Percentiles rank a stretch among this genome's conserved stretches.
Evolutionary conservation across 2,888 invertebrate species (phyloP).

Genomic region (Drosophila anomalata): DNA sequence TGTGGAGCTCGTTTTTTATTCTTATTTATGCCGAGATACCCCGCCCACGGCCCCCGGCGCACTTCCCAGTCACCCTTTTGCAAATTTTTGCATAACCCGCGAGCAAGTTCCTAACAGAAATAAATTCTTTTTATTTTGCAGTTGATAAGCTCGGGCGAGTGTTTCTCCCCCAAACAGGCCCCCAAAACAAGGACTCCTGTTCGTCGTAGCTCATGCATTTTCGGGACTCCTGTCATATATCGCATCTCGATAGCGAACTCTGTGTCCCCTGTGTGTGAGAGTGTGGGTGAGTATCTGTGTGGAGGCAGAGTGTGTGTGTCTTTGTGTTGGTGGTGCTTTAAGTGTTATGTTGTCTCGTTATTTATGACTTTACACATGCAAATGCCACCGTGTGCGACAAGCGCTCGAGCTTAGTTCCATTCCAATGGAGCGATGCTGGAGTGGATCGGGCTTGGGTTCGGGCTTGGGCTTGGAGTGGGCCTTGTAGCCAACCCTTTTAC

Average conservation of each 20-base stretch:
- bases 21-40: constrained; percentile 64
- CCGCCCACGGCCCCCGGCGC: background rate
- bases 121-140: constrained; percentile 75
- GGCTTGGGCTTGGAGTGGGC: background rate
- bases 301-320: constrained; percentile 16
- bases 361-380: constrained; percentile 82
- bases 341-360: constrained; percentile 78
- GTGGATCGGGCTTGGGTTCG: constrained; percentile 17
- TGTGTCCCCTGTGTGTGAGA: constrained; percentile 4
- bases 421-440: constrained; percentile 35
- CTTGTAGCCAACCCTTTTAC: constrained; percentile 40
- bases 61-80: constrained; percentile 40
- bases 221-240: constrained; percentile 66
- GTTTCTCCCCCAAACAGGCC: constrained; percentile 6
- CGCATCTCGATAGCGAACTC: constrained; percentile 68
- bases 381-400: constrained; percentile 75
- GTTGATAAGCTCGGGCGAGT: constrained; percentile 69
- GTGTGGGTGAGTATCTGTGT: constrained; percentile 1
- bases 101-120: constrained; percentile 76
- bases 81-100: constrained; percentile 77
- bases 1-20: constrained; percentile 74
- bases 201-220: constrained; percentile 69
- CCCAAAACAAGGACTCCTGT: constrained; percentile 50
- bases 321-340: constrained; percentile 48
- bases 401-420: constrained; percentile 68